Evolutionary conservation across 2,888 invertebrate genomes (phyloP).

Genomic region (Harpagoxenus sublaevis): DNA sequence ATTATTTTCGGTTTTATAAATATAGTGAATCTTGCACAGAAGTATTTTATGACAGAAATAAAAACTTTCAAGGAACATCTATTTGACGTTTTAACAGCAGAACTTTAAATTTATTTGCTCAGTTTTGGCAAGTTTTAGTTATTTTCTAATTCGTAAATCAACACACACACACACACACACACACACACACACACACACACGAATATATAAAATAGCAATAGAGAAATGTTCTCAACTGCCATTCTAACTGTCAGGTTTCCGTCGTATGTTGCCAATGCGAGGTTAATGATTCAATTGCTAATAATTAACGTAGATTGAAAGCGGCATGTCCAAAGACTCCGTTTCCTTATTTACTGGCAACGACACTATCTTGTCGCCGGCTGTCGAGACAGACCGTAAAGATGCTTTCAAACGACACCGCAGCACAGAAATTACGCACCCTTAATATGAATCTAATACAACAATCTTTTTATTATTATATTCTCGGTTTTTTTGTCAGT

Average conservation of each 20-base stretch:
- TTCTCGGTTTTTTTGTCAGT: constrained; percentile 45
- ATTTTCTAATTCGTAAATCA: background rate
- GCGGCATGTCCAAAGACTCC: background rate
- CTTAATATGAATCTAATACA: constrained; percentile 44
- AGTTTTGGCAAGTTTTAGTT: background rate
- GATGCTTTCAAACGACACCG: background rate
- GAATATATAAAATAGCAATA: background rate
- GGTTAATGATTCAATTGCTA: constrained; percentile 26
- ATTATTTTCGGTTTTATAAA: background rate
- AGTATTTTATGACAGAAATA: background rate
- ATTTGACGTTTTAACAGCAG: background rate
- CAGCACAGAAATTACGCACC: constrained; percentile 14
- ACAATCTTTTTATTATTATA: constrained; percentile 54
- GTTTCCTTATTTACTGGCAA: constrained; percentile 22
- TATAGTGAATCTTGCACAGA: background rate
- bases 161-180: background rate
- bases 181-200: background rate
- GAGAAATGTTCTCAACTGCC: background rate
- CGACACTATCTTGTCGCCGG: background rate
- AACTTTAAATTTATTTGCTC: background rate
- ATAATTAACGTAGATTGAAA: constrained; percentile 40
- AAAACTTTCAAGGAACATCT: background rate
- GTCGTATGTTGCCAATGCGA: background rate
- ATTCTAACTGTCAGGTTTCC: background rate
- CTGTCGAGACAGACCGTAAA: background rate